These are phyloP conservation scores for Pogona vitticeps DNA, from an alignment of 2,113 vertebrate genomes.

Conservation along the genomic window DNA sequence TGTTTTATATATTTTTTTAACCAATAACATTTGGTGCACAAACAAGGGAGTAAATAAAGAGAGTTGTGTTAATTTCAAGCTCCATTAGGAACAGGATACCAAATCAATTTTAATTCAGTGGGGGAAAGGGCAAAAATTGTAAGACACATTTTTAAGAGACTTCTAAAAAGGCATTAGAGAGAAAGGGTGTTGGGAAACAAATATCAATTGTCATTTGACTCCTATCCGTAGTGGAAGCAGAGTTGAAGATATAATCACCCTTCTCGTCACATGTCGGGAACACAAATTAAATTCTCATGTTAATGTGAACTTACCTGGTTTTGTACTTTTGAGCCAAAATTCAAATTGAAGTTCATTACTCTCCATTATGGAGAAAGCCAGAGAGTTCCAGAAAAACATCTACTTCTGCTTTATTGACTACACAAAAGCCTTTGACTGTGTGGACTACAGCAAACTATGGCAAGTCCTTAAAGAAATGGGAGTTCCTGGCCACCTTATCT, in stretches of 20 bases:
- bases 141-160: neutral
- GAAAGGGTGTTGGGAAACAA: neutral
- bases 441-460: too few relatives aligned
- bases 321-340: too few relatives aligned
- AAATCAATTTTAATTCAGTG: constrained; percentile 38
- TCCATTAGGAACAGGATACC: constrained; percentile 38
- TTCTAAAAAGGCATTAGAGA: neutral
- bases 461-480: too few relatives aligned
- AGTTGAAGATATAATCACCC: neutral
- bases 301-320: too few relatives aligned
- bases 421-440: too few relatives aligned
- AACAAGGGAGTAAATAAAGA: constrained; percentile 36
- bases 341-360: too few relatives aligned
- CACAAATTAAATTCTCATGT: too few relatives aligned
- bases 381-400: too few relatives aligned
- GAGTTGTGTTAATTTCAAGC: constrained; percentile 43
- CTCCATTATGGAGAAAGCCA: too few relatives aligned
- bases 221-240: neutral
- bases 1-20: neutral
- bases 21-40: constrained; percentile 1
- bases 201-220: neutral
- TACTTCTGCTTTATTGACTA: too few relatives aligned
- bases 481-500: too few relatives aligned
- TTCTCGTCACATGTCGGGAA: neutral
- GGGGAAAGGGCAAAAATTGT: neutral